A percentile compares a stretch with the other conserved stretches of the same genome.
phyloP scores from a whole-genome alignment of 2,888 invertebrate species.

The Graphium colonna region DNA sequence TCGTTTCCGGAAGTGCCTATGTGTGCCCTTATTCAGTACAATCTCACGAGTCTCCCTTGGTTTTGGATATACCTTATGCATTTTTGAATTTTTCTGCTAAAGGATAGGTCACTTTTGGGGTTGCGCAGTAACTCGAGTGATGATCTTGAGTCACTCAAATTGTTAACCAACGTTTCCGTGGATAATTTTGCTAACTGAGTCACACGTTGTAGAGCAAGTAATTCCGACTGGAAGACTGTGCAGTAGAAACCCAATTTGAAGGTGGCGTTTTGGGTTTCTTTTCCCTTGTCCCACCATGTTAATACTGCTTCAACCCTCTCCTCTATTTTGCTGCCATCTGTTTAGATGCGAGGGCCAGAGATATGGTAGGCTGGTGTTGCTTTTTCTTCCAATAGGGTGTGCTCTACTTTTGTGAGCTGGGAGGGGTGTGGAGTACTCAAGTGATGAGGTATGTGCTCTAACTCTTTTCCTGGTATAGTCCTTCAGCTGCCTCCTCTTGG shows the following conservation, averaged over 20 bases:
- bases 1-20: constrained; percentile 20
- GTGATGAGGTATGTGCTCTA: neutral
- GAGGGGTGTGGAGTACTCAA: constrained; percentile 16
- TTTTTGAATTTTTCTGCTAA: constrained; percentile 1
- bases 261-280: constrained; percentile 7
- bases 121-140: constrained; percentile 15
- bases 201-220: constrained; percentile 14
- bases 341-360: constrained; percentile 20
- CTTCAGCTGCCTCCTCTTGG: constrained; percentile 1
- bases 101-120: constrained; percentile 7
- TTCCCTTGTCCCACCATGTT: constrained; percentile 19
- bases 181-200: neutral
- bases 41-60: neutral
- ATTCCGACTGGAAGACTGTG: constrained; percentile 28
- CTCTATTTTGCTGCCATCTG: constrained; percentile 29
- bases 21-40: constrained; percentile 21
- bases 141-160: constrained; percentile 25
- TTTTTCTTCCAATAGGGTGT: neutral
- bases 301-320: constrained; percentile 27
- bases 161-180: neutral
- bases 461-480: neutral
- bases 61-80: too few relatives aligned
- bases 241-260: constrained; percentile 21
- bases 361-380: neutral
- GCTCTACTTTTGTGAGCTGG: neutral